Conservation (phyloP, 2,113 vertebrate genomes). For the Clarias magur region DNA sequence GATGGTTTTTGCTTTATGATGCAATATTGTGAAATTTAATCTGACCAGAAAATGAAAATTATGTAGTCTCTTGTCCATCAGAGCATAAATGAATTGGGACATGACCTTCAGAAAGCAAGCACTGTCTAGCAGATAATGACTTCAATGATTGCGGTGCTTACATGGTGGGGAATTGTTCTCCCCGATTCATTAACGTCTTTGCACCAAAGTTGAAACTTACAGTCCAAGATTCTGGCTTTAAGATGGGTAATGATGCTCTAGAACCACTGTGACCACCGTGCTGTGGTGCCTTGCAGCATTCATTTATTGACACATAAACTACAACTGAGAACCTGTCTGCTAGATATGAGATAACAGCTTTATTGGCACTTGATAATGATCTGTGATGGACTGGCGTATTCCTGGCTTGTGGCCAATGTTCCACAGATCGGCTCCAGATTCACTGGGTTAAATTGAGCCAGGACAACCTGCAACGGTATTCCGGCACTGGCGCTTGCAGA, state of each 20-base stretch:
- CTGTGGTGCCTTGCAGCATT: not conserved
- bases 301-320: not conserved
- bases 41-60: not conserved
- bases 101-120: not conserved
- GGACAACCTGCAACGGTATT: not conserved
- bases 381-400: not conserved
- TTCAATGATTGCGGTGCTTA: not conserved
- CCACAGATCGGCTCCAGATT: not conserved
- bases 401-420: not conserved
- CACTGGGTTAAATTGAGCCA: not conserved
- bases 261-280: no score
- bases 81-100: not conserved
- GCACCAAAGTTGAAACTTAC: not conserved
- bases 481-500: not conserved
- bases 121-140: not conserved
- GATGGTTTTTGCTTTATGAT: not conserved
- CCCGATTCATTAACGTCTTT: slow-evolving; percentile 7
- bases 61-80: not conserved
- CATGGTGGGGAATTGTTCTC: slow-evolving; percentile 6
- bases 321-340: not conserved
- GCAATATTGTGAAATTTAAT: not conserved
- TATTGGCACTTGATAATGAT: not conserved
- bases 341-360: not conserved
- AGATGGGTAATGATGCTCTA: not conserved
- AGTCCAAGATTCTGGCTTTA: slow-evolving; percentile 2